Percentiles rank a stretch among this genome's conserved stretches.
These are phyloP conservation scores for Rhagium mordax DNA, from an alignment of 2,888 invertebrate genomes.

Conservation along the genomic window DNA sequence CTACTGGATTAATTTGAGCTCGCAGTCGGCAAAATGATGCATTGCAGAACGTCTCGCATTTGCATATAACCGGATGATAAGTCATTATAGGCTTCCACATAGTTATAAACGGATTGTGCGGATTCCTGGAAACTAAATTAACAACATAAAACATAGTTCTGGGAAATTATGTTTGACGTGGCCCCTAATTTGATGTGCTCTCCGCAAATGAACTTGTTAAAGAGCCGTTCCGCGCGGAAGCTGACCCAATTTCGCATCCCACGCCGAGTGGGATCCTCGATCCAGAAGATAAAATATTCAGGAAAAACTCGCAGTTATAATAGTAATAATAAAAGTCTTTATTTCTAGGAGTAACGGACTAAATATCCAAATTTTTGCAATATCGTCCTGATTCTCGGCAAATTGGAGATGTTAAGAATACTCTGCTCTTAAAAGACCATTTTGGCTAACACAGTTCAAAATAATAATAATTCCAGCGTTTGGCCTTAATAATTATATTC, in stretches of 20 bases:
- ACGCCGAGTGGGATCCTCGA: neutral
- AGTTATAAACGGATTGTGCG: conserved; percentile 18
- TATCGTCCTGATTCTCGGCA: no score
- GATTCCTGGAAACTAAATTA: conserved; percentile 23
- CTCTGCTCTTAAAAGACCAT: no score
- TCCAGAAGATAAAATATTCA: neutral
- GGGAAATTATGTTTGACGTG: conserved; percentile 20
- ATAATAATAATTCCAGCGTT: no score
- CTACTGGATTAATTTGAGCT: conserved; percentile 24
- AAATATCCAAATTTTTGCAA: no score
- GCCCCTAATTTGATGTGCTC: conserved; percentile 12
- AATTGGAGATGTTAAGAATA: no score
- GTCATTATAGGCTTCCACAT: conserved; percentile 12
- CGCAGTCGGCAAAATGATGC: conserved; percentile 21
- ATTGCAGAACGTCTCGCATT: conserved; percentile 15
- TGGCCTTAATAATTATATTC: no score
- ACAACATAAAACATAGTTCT: conserved; percentile 13
- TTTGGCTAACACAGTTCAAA: no score
- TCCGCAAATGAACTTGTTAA: conserved; percentile 2
- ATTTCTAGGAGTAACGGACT: no score
- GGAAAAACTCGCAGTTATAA: no score
- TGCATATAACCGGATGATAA: conserved; percentile 25
- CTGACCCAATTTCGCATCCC: neutral
- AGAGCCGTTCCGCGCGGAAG: neutral
- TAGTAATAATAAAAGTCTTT: no score